Evolutionary conservation across 2,113 vertebrate genomes (phyloP), one percentile per base, ranked within the genome.

Genomic region (Holacanthus passer): DNA sequence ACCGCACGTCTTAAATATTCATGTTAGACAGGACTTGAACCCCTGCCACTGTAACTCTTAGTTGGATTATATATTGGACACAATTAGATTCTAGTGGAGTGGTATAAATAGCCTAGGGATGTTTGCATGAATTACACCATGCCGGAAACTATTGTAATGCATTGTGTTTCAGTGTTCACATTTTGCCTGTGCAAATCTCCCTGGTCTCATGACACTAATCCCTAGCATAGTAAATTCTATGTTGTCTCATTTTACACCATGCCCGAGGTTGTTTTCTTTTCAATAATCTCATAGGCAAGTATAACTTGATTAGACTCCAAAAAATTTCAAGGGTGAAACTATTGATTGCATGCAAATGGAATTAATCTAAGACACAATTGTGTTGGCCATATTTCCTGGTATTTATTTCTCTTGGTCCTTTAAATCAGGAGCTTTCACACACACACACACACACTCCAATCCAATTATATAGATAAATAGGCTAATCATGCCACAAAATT

Each of bases 381-480:
- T 88, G 82, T 53, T 71, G 82, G 35, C 88, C 68, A 86, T 93
- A 85, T 91, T 89, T 88, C 83, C 19, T 84, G 29, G 80, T 85
- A 81, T 90, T 90, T 91, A 85, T 86, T 91, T 86, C 72, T 91
- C 87, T 79, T 63, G 41, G 79, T 73, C 77, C 79, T 88, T 91
- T 83, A 92, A 94, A 93, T 94, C 89, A 85, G 76, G 68, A 73
- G 79, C 66, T 82, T 88, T 82, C 81, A 77, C 78, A 79, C 84
- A 91, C 58, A 53, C 84, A 91, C 58, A 53, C 86, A 91, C 91
- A 90, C 91, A 92, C 88, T 93, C 92, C 94, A 95, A 95, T 95
- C 95, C 94, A 95, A 96, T 95, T 95, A 96, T 91, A 91, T 92
- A 95, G 95, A 96, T 95, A 95, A 95, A 95, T 95, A 94, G 93